Base-by-base conservation (phyloP, 2,888 invertebrate species). In the Nymphalis urticae region DNA sequence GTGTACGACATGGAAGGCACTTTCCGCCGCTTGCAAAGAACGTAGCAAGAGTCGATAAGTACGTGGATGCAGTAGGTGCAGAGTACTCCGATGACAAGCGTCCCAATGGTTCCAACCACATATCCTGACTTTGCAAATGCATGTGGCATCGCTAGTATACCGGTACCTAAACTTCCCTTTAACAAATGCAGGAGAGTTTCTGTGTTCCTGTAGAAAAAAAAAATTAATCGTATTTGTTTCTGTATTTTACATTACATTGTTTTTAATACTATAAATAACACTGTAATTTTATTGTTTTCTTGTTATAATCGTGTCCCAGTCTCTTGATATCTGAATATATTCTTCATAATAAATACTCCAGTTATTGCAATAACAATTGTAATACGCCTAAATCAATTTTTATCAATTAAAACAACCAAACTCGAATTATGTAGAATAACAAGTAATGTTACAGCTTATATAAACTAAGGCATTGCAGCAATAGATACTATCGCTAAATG, bases 61-160 rank as follows among this genome's bases (percentile, higher is more conserved):
- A 98, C 93, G 83, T 98, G 97, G 88, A 99, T 98, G 83, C 98
- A 98, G 87, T 98, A 98, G 5, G 98, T 97, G 88, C 98, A 98
- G 48, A 99, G 94, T 32, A 96, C 85, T 0, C 98, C 98, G 76
- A 99, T 97, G 5, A 97, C 79, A 16, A 97, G 85, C 0, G 98
- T 96, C 9, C 97, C 97, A 24, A 97, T 88, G 1, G 95, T 83
- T 13, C 98, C 98, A 5, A 98, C 94, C 68, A 95, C 90, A 77
- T 97, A 95, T 2, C 98, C 98, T 0, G 98, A 94, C 83, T 98
- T 95, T 76, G 94, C 94, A 83, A 98, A 96, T 0, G 98, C 98
- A 75, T 95, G 94, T 0, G 98, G 98, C 96, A 98, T 97, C 6
- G 98, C 98, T 64, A 98, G 92, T 77, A 98, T 97, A 8, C 98